Evolutionary conservation across 1,140 invertebrate species (phyloP), one percentile per base, ranked within the genome.

Genomic region (Drosophila carrolli): DNA sequence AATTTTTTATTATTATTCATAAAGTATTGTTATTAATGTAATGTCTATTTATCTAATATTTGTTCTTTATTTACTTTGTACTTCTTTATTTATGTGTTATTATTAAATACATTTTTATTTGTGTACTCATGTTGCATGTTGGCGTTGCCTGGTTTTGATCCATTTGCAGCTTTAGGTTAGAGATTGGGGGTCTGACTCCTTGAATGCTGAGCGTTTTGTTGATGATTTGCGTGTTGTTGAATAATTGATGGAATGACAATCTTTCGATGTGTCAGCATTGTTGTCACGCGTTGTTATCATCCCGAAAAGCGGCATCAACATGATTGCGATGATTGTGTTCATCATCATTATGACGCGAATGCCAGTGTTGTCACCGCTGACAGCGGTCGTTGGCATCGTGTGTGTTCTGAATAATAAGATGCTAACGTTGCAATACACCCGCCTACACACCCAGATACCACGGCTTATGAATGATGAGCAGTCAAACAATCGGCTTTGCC

Each of bases 161-260:
- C 72, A 40, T 57, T 70, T 70, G 37, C 72, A 60, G 29, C 43
- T 37, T 5, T 9, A 46, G 50, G 14, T 29, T 41, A 1, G 14
- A 9, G n/a, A 9, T 27, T 32, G n/a, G 29, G 29, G 23, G 48
- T 40, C 54, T 80, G 68, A 68, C 57, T 72, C 75, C 71, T 65
- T 62, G 62, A 76, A 78, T 79, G 70, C 68, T 58, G 58, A 75
- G 51, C 74, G 75, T 62, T 77, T 77, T 77, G 74, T 70, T 77
- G 75, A 77, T 77, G 75, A 77, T 77, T 78, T 78, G 75, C 75
- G 75, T 76, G 74, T 78, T 71, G 50, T 23, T 78, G 75, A 89
- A 88, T 88, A 88, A 89, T 83, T 88, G 84, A 88, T 88, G 80
- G 81, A 80, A 84, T 83, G 84, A 89, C 84, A 88, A 83, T 80